phyloP scores from a whole-genome alignment of 2,888 invertebrate genomes.

The Caprella mutica region DNA sequence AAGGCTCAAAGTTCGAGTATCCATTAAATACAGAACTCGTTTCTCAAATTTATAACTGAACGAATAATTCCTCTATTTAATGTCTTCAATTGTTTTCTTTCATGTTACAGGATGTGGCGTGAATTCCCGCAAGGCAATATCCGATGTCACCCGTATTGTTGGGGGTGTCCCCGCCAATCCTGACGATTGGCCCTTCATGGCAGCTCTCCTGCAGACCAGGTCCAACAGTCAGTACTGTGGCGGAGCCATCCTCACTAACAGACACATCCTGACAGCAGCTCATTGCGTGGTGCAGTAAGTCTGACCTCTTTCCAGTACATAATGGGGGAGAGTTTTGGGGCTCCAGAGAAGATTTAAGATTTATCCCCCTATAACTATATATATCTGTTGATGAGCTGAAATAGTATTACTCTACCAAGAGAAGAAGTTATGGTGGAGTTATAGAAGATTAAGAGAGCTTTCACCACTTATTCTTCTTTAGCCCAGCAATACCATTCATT shows the following conservation, averaged over 20 bases:
- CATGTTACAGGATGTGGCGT: conserved; percentile 25
- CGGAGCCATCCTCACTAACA: conserved; percentile 64
- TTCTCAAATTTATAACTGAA: too few relatives aligned
- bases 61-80: too few relatives aligned
- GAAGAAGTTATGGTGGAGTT: too few relatives aligned
- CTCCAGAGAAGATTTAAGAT: background rate
- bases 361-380: background rate
- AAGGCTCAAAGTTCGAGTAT: too few relatives aligned
- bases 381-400: background rate
- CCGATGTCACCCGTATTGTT: conserved; percentile 45
- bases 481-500: too few relatives aligned
- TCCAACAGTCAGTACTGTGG: conserved; percentile 56
- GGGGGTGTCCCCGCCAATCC: conserved; percentile 54
- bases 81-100: background rate
- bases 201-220: conserved; percentile 54
- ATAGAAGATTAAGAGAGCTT: too few relatives aligned
- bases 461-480: too few relatives aligned
- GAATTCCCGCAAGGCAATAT: conserved; percentile 38
- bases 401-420: too few relatives aligned
- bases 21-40: too few relatives aligned
- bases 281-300: conserved; percentile 58
- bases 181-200: conserved; percentile 75
- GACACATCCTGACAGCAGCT: conserved; percentile 64
- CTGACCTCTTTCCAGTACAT: too few relatives aligned
- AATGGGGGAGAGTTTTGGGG: too few relatives aligned